Percentiles rank a stretch among this genome's conserved stretches.
phyloP scores from a whole-genome alignment of 2,113 vertebrate species.

The Chloropsis hardwickii region DNA sequence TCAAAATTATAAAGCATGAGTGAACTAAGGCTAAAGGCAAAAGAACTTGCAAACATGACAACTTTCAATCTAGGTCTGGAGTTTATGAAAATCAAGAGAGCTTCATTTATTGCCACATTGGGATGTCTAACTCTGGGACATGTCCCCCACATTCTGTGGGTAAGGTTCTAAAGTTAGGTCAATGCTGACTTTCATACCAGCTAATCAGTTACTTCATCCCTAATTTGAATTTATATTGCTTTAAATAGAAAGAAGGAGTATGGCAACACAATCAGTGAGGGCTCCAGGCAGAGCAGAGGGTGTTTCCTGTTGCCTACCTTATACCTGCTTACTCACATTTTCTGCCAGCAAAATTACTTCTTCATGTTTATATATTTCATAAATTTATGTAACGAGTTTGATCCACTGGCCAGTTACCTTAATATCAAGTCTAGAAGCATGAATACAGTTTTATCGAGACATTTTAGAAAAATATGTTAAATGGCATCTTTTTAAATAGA shows the following conservation, averaged over 20 bases:
- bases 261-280: neutral
- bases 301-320: neutral
- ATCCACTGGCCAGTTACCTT: neutral
- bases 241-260: neutral
- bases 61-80: neutral
- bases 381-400: neutral
- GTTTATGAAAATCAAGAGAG: neutral
- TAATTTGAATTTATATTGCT: neutral
- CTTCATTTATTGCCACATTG: neutral
- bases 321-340: rapidly evolving
- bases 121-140: neutral
- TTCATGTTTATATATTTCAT: neutral
- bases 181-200: neutral
- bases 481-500: neutral
- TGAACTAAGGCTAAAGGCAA: neutral
- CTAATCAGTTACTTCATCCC: neutral
- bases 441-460: rapidly evolving
- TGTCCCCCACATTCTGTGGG: rapidly evolving
- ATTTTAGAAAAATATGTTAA: neutral
- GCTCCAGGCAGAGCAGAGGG: neutral
- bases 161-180: neutral
- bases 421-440: neutral
- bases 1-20: neutral
- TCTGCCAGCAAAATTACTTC: neutral
- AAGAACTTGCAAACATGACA: neutral